Conservation (phyloP, 2,113 vertebrate genomes). For the Ranitomeya variabilis region DNA sequence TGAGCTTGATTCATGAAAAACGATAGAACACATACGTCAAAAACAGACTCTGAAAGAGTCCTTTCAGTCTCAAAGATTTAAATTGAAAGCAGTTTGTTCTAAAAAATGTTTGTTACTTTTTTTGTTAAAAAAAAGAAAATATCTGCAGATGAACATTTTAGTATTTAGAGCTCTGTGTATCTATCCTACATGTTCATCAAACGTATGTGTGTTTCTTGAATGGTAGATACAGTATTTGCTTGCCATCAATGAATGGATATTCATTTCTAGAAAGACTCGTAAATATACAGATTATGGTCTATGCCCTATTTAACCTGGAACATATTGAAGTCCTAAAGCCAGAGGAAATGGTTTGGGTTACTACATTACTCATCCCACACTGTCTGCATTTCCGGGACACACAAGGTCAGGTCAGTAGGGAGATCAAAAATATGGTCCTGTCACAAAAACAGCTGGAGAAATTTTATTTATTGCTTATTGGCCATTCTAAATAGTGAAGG, state of each 20-base stretch:
- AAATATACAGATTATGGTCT: background rate
- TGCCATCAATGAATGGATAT: no score
- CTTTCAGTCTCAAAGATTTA: no score
- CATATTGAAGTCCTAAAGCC: slow-evolving; percentile 15
- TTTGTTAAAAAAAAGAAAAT: no score
- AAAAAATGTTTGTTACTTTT: no score
- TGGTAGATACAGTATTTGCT: no score
- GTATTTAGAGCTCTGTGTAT: background rate
- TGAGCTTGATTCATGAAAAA: no score
- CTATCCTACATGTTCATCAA: background rate
- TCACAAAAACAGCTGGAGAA: slow-evolving; percentile 46
- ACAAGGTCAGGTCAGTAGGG: slow-evolving; percentile 46
- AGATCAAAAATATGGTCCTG: slow-evolving; percentile 45
- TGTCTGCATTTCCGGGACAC: slow-evolving; percentile 49
- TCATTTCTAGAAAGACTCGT: background rate
- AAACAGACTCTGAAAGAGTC: no score
- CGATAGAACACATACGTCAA: no score
- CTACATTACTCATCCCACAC: slow-evolving; percentile 34
- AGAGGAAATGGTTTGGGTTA: slow-evolving; percentile 27
- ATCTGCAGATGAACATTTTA: background rate
- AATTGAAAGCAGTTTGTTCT: no score
- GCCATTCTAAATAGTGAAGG: background rate
- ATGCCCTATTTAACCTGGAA: slow-evolving; percentile 2
- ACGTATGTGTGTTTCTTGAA: background rate
- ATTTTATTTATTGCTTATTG: slow-evolving; percentile 37